phyloP scores from a whole-genome alignment of 2,113 vertebrate species.

The Smithornis capensis region DNA sequence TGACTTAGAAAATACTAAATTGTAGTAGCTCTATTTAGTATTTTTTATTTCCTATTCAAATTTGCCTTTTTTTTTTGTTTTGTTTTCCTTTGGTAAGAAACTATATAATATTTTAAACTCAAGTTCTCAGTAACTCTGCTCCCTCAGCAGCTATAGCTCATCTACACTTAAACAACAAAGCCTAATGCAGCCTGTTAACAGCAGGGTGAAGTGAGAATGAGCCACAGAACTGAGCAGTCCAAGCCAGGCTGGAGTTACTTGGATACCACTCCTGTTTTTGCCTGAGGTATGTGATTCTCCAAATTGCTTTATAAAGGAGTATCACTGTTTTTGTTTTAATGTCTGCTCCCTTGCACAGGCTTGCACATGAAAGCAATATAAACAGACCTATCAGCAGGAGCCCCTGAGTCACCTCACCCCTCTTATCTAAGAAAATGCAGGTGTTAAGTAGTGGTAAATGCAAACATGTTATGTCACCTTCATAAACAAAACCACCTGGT shows the following conservation, averaged over 20 bases:
- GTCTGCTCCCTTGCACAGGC: not conserved
- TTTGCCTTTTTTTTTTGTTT: not conserved
- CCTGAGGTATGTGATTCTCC: not conserved
- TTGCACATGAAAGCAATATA: not conserved
- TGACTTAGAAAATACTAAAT: too few species aligned
- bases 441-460: not conserved
- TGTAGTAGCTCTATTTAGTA: not conserved
- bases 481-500: not conserved
- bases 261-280: not conserved
- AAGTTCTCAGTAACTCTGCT: not conserved
- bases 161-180: not conserved
- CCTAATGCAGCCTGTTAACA: not conserved
- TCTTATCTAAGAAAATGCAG: not conserved
- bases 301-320: not conserved
- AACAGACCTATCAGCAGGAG: not conserved
- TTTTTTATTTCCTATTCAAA: not conserved
- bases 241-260: not conserved
- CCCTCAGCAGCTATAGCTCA: not conserved
- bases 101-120: not conserved
- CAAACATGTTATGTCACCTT: not conserved
- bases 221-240: not conserved
- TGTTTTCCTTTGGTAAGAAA: not conserved
- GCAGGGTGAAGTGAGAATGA: fast-evolving
- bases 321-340: not conserved
- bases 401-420: not conserved